A percentile compares a stretch with the other conserved stretches of the same genome.
These are phyloP conservation scores for Eriosoma lanigerum DNA, from an alignment of 1,140 invertebrate species.

Conservation along the genomic window DNA sequence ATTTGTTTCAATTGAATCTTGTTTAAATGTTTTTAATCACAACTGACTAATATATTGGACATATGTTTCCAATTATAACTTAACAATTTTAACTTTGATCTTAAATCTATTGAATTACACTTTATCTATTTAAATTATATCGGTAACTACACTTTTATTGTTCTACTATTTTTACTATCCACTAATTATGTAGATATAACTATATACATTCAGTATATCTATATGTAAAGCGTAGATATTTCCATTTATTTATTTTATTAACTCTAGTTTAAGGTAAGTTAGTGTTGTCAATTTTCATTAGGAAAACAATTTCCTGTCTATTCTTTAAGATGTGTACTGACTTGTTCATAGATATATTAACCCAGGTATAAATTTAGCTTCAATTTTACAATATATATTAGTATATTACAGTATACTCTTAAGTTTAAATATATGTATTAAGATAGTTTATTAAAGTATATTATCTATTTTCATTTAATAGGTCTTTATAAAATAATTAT, in stretches of 20 bases:
- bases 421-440: too few relatives aligned
- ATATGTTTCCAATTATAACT: neutral
- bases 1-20: neutral
- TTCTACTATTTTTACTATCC: too few relatives aligned
- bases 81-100: neutral
- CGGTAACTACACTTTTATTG: neutral
- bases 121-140: neutral
- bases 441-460: too few relatives aligned
- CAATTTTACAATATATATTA: too few relatives aligned
- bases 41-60: slow-evolving; percentile 38
- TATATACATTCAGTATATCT: too few relatives aligned
- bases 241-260: slow-evolving; percentile 9
- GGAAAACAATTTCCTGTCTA: neutral
- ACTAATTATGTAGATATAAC: neutral
- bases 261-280: slow-evolving; percentile 10
- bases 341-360: neutral
- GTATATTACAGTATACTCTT: too few relatives aligned
- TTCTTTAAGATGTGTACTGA: neutral
- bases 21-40: slow-evolving; percentile 31
- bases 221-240: neutral
- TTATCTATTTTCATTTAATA: neutral
- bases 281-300: neutral
- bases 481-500: too few relatives aligned
- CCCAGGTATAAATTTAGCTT: too few relatives aligned
- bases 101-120: neutral